Conservation (phyloP, 2,797 vertebrate species). For the Sebastes dallii region DNA sequence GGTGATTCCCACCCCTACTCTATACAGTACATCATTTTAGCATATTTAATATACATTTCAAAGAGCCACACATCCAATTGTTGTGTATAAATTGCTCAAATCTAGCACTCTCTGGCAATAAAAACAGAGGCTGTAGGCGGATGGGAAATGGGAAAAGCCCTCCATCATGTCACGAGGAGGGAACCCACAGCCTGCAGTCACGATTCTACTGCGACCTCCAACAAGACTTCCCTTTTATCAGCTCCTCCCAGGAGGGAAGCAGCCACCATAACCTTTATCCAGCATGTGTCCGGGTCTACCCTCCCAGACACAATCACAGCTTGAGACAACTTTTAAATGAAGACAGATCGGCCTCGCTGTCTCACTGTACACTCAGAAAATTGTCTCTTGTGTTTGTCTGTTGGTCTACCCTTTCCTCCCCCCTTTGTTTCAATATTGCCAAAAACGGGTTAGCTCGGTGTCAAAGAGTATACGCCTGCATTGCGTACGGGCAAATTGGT, state of each 20-base stretch:
- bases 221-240: conserved; percentile 70
- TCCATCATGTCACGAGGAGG: conserved; percentile 40
- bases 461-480: conserved; percentile 32
- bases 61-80: neutral
- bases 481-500: conserved; percentile 35
- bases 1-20: neutral
- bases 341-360: conserved; percentile 61
- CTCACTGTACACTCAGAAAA: conserved; percentile 56
- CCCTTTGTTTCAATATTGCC: conserved; percentile 59
- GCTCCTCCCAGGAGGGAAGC: conserved; percentile 47
- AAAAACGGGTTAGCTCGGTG: conserved; percentile 54
- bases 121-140: neutral
- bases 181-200: conserved; percentile 20
- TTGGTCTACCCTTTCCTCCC: conserved; percentile 17
- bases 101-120: neutral
- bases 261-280: conserved; percentile 52
- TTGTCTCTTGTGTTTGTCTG: conserved; percentile 51
- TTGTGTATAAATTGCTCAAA: neutral
- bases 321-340: conserved; percentile 72
- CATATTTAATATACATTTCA: neutral
- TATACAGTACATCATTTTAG: neutral
- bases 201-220: conserved; percentile 44
- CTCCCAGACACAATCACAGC: conserved; percentile 68
- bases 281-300: conserved; percentile 44
- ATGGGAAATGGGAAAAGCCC: conserved; percentile 52